Conservation (phyloP, 2,797 vertebrate species). For the Alectoris magna region DNA sequence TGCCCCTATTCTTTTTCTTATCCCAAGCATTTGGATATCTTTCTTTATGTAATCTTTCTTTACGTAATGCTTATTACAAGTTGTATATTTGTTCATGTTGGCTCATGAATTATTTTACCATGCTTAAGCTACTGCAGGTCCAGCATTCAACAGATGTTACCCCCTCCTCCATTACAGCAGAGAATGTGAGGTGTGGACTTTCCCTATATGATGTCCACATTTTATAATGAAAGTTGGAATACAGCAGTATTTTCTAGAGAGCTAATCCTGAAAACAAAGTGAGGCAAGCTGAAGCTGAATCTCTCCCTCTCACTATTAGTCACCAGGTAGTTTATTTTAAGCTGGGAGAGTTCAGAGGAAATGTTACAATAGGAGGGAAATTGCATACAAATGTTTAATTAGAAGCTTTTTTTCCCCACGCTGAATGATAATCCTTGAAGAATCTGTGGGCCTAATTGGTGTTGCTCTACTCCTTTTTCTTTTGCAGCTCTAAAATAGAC, state of each 20-base stretch:
- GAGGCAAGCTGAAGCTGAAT: background rate
- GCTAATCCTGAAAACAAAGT: background rate
- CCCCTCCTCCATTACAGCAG: background rate
- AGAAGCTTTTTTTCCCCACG: background rate
- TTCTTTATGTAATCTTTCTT: background rate
- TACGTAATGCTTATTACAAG: background rate
- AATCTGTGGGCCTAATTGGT: background rate
- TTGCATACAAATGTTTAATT: slow-evolving; percentile 3
- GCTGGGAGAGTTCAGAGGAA: background rate
- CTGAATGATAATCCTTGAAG: background rate
- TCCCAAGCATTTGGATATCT: background rate
- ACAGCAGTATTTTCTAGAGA: background rate
- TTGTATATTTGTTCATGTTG: background rate
- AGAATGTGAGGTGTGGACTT: background rate
- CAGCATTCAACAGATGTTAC: background rate
- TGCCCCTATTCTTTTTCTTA: background rate
- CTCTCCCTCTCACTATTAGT: background rate
- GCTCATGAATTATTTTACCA: background rate
- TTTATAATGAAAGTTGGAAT: background rate
- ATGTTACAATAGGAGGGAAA: background rate
- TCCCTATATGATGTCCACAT: background rate
- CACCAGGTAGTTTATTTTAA: background rate
- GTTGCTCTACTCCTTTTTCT: background rate
- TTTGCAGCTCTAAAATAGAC: background rate
- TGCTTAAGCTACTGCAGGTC: background rate